A percentile compares a stretch with the other conserved stretches of the same genome.
Conservation (phyloP, 2,888 invertebrate species). For the Ptychoptera contaminata region DNA sequence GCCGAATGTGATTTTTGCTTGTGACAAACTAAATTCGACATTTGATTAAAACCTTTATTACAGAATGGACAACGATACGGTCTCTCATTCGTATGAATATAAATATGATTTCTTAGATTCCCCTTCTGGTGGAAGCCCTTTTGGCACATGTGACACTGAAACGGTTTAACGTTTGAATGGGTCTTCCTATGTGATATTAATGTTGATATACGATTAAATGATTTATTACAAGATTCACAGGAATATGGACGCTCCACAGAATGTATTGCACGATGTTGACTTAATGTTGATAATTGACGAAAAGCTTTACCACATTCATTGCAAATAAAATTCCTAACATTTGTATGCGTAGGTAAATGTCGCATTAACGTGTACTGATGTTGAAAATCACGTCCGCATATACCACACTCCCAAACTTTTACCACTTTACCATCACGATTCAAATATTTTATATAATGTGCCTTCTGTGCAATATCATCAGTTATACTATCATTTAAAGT, state of each 20-base stretch:
- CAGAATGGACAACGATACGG: slow-evolving; percentile 63
- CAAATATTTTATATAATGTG: slow-evolving; percentile 51
- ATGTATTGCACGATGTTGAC: slow-evolving; percentile 64
- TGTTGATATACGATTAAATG: slow-evolving; percentile 65
- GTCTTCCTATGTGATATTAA: slow-evolving; percentile 65
- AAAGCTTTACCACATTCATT: slow-evolving; percentile 58
- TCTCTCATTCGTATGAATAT: slow-evolving; percentile 62
- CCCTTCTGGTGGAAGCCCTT: slow-evolving; percentile 74
- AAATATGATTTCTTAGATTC: slow-evolving; percentile 61
- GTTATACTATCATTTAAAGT: too few relatives aligned
- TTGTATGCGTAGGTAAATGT: slow-evolving; percentile 60
- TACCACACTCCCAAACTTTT: slow-evolving; percentile 59
- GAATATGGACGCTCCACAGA: slow-evolving; percentile 57
- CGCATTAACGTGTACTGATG: slow-evolving; percentile 63
- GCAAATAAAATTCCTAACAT: slow-evolving; percentile 61
- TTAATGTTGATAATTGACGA: slow-evolving; percentile 56
- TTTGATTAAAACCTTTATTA: slow-evolving; percentile 62
- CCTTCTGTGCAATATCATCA: too few relatives aligned
- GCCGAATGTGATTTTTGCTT: slow-evolving; percentile 25
- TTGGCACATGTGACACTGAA: slow-evolving; percentile 55
- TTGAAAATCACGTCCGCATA: slow-evolving; percentile 56
- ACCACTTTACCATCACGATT: slow-evolving; percentile 49
- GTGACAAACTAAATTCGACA: slow-evolving; percentile 65
- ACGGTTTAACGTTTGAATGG: slow-evolving; percentile 56
- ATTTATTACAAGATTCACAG: slow-evolving; percentile 60